Percentiles rank a stretch among this genome's conserved stretches.
These are phyloP conservation scores for Drosophila arawakana DNA, from an alignment of 1,140 invertebrate genomes.

Conservation along the genomic window DNA sequence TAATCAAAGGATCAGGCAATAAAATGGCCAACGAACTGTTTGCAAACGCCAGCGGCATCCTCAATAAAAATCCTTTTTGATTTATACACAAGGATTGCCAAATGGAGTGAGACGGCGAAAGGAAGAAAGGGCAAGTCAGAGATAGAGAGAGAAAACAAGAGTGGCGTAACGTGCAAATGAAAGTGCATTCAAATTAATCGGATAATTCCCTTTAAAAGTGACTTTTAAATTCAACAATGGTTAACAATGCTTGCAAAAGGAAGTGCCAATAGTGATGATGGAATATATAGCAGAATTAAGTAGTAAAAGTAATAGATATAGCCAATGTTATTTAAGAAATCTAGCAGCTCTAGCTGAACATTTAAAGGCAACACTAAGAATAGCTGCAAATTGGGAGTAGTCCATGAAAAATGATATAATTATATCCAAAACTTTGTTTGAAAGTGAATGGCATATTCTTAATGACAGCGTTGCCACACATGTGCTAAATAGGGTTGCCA, in stretches of 20 bases:
- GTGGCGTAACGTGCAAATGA: slow-evolving; percentile 26
- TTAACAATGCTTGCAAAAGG: slow-evolving; percentile 34
- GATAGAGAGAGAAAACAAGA: background rate
- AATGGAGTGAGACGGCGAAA: background rate
- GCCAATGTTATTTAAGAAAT: no score
- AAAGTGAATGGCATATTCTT: background rate
- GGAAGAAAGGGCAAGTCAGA: background rate
- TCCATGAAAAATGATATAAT: background rate
- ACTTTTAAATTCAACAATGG: slow-evolving; percentile 25
- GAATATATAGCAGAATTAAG: no score
- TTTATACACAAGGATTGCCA: slow-evolving; percentile 51
- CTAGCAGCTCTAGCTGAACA: background rate
- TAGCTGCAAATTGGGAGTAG: background rate
- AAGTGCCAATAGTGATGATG: slow-evolving; percentile 13
- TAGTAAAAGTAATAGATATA: slow-evolving; percentile 1
- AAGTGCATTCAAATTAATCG: slow-evolving; percentile 62
- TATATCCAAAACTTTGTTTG: background rate
- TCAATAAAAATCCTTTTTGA: slow-evolving; percentile 72
- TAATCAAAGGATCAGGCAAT: slow-evolving; percentile 52
- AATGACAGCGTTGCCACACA: background rate
- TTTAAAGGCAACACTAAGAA: background rate
- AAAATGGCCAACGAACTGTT: slow-evolving; percentile 66
- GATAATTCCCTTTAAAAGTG: slow-evolving; percentile 59
- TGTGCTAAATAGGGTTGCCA: background rate
- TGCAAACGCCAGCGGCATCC: slow-evolving; percentile 60